phyloP scores from a whole-genome alignment of 2,797 vertebrate species.

The Diglossa cyanea region DNA sequence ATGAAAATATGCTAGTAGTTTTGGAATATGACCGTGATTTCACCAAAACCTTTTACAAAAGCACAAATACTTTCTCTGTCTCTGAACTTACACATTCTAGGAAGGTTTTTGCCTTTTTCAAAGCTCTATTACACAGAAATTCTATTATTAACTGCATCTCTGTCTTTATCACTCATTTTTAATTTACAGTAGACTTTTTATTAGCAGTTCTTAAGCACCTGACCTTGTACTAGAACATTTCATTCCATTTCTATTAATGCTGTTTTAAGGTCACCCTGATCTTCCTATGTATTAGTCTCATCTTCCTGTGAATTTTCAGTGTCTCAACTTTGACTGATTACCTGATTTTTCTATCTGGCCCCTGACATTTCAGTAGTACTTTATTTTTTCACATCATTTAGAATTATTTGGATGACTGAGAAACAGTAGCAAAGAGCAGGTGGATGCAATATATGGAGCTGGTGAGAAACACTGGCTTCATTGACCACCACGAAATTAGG shows the following conservation, averaged over 20 bases:
- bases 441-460: background rate
- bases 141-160: slow-evolving; percentile 22
- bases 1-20: background rate
- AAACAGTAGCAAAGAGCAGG: background rate
- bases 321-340: background rate
- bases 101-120: background rate
- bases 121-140: background rate
- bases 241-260: slow-evolving; percentile 25
- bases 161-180: slow-evolving; percentile 22
- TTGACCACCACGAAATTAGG: background rate
- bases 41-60: background rate
- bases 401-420: background rate
- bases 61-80: background rate
- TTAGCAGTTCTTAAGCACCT: slow-evolving; percentile 9
- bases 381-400: background rate
- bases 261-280: slow-evolving; percentile 31
- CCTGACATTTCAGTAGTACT: background rate
- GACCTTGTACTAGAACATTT: slow-evolving; percentile 36
- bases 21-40: background rate
- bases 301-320: background rate
- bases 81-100: background rate
- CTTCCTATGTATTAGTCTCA: background rate
- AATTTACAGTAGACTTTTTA: slow-evolving; percentile 27
- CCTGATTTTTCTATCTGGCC: background rate
- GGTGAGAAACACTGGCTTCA: background rate